These are phyloP conservation scores for Smittia sp. DNA, from an alignment of 2,888 invertebrate genomes.

Conservation along the genomic window DNA sequence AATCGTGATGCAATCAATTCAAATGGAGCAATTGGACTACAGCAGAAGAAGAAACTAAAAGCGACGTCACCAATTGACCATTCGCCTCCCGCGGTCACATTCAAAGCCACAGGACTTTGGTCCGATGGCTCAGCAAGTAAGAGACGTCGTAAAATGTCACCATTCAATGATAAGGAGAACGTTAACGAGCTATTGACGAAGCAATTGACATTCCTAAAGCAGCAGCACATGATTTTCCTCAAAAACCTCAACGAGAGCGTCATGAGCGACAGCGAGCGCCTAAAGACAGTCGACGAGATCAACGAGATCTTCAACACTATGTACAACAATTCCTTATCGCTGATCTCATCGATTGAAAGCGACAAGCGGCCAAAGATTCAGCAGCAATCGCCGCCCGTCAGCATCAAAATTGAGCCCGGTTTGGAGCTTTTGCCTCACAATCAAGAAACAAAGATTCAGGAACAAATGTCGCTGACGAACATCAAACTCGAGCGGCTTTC, in stretches of 20 bases:
- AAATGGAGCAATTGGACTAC: constrained; percentile 30
- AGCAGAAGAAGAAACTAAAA: constrained; percentile 31
- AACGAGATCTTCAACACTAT: constrained; percentile 36
- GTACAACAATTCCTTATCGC: constrained; percentile 21
- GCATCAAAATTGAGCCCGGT: too few relatives aligned
- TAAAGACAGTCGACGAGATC: constrained; percentile 25
- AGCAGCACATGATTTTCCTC: constrained; percentile 36
- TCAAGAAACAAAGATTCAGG: neutral
- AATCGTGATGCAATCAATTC: constrained; percentile 33
- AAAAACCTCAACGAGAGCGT: constrained; percentile 26
- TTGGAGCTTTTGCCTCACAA: too few relatives aligned
- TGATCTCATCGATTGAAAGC: constrained; percentile 43
- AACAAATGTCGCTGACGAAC: neutral
- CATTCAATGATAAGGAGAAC: constrained; percentile 42
- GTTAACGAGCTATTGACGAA: constrained; percentile 35
- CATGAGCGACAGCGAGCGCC: constrained; percentile 25
- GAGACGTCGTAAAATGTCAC: constrained; percentile 41
- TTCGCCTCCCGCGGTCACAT: constrained; percentile 42
- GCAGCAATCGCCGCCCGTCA: neutral
- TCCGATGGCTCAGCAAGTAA: constrained; percentile 19
- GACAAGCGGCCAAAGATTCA: constrained; percentile 34
- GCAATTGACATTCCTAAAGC: constrained; percentile 37
- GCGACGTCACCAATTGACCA: constrained; percentile 42
- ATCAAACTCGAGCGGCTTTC: neutral
- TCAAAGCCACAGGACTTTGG: neutral